Evolutionary conservation across 2,888 invertebrate genomes (phyloP), one percentile per base, ranked within the genome.

Genomic region (Schizaphis graminum): DNA sequence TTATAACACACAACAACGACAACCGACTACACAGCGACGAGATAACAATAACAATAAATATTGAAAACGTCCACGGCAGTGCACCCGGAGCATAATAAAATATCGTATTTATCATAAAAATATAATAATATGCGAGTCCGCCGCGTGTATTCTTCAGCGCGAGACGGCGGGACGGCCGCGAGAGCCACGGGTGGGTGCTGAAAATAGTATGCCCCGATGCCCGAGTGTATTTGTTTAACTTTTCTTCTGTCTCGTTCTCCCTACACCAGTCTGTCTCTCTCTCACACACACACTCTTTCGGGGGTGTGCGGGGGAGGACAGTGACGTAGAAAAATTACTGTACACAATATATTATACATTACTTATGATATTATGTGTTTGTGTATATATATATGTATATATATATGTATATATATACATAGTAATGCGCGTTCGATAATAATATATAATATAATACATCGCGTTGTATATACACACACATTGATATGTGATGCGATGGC

Each of bases 161-260:
- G 35, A 77, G 21, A 77, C 35, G 35, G 35, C 77, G 77, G 77
- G 8, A 7, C 77, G 21, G 57, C 57, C 26, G 77, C 77, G 21
- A 35, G 21, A 77, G 77, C 77, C 77, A 77, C 77, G 77, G 77
- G 77, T 77, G 77, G 77, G 77, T 77, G 77, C 77, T 35, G 77
- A 77, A 77, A 77, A 77, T 21, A 21, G 77, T 77, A 35, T n/a
- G 67, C 35, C 21, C 35, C 21, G 35, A 21, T n/a, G 61, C n/a
- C n/a, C n/a, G 67, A 5, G 35, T 5, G 77, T 61, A 21, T 77
- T 77, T 77, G 77, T 77, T 77, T 77, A 35, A 77, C 77, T 77
- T 35, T 35, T 77, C 35, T 35, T 21, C 77, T 8, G 35, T 13
- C 13, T 67, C 77, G 0, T 21, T 8, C 35, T 44, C 41, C 41